Evolutionary conservation across 2,888 invertebrate genomes (phyloP), one percentile per base, ranked within the genome.

Genomic region (Corythucha ciliata): DNA sequence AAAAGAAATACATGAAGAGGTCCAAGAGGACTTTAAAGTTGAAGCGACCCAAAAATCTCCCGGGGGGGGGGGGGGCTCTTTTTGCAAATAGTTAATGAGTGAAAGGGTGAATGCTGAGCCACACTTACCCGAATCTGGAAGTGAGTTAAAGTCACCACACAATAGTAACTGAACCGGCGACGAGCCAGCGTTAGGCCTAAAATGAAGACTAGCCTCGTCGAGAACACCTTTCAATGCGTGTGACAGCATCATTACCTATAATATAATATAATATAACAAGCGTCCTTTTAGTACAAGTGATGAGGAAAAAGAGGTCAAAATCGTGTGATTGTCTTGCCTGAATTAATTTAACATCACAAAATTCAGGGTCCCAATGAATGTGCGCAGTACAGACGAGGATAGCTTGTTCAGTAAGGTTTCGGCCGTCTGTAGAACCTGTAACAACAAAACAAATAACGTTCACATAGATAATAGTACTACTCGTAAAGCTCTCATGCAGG

Each of bases 361-460:
- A 97, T 73, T 98, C 96, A 0, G 98, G 98, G 75, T 99, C 97
- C 98, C 98, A 99, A 70, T 98, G 97, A 63, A 98, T 92, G 72
- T 98, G 98, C 27, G 97, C 96, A 25, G 96, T 98, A 70, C 96
- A 94, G 46, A 98, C 93, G 55, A 97, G 74, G 56, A 98, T 76
- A 18, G 90, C 89, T 67, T 90, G 89, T 61, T 56, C 55, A 1
- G 55, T 53, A 34, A 56, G 41, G 21, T 45, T 22, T 24, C 50
- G 34, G 37, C 47, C 53, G 32, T 56, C 55, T 24, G 50, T 37
- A 34, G 47, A 37, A 25, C 53, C 48, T 51, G 44, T 5, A 44
- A 21, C 29, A 2, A 29, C 20, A 25, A 20, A 55, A 24, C 6
- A 16, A 7, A 47, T n/a, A n/a, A n/a, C n/a, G n/a, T n/a, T n/a